Base-by-base conservation (phyloP, 1,140 invertebrate species). In the Tetraneura akinire region DNA sequence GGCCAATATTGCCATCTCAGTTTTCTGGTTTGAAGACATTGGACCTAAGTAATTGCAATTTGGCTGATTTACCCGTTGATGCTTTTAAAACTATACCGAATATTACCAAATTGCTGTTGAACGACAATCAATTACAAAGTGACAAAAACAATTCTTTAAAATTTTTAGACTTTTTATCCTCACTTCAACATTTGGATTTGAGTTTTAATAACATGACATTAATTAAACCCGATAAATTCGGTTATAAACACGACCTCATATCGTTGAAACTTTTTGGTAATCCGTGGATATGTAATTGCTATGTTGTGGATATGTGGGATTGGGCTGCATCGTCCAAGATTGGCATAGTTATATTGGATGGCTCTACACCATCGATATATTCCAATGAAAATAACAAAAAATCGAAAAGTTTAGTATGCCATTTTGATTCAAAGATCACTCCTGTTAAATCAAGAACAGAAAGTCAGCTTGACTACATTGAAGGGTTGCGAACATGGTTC, bases 231-330 rank as follows among this genome's bases (percentile, higher is more conserved):
- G 81, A 83, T 8, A 83, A 89, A 8, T 88, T 90, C 29, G 87
- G 87, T 68, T 81, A 82, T 0, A 91, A 91, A 85, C 85, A 87
- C 0, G 87, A 88, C 76, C 82, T 91, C 2, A 83, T 88, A 14
- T 89, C 88, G 1, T 71, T 92, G 5, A 90, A 90, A 84, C 85
- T 92, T 8, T 86, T 91, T 6, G 89, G 89, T 0, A 92, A 92
- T 86, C 91, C 90, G 1, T 92, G 91, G 86, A 85, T 88, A 60
- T 92, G 91, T 82, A 90, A 91, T 82, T 92, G 91, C 81, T 89
- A 90, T 42, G 88, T 92, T 51, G 88, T 88, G 0, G 90, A 91
- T 49, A 90, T 91, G 86, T 92, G 91, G 91, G 88, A 91, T 82
- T 92, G 91, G 91, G 91, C 91, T 0, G 84, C 88, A 26, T 87